Conservation (phyloP, 2,113 vertebrate genomes). For the Ictalurus furcatus region DNA sequence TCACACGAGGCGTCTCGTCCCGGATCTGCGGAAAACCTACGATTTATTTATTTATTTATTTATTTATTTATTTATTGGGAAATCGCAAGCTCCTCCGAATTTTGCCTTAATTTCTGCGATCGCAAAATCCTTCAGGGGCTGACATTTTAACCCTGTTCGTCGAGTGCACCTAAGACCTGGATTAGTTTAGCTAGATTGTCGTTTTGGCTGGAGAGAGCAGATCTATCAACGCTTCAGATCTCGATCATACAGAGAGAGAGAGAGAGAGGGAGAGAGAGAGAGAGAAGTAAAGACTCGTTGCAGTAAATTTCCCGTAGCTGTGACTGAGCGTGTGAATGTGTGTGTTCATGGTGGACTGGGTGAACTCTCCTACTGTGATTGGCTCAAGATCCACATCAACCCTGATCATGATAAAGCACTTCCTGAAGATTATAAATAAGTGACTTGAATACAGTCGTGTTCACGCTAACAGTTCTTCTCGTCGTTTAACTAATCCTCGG, state of each 20-base stretch:
- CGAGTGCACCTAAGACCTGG: not conserved
- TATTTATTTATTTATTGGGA: too few relatives aligned
- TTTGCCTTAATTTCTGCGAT: too few relatives aligned
- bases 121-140: too few relatives aligned
- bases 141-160: not conserved
- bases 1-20: too few relatives aligned
- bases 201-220: not conserved
- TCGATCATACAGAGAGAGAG: not conserved
- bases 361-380: not conserved
- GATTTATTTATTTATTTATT: too few relatives aligned
- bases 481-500: not conserved
- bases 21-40: too few relatives aligned
- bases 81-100: too few relatives aligned
- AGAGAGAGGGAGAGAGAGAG: not conserved
- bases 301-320: not conserved
- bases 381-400: not conserved
- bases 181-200: not conserved
- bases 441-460: not conserved
- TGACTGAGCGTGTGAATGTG: not conserved
- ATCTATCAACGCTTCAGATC: not conserved
- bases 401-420: not conserved
- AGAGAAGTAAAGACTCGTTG: not conserved
- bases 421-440: not conserved
- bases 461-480: not conserved
- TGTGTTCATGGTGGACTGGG: not conserved